Conservation (phyloP, 2,888 invertebrate genomes). For the Lochmaea crataegi region DNA sequence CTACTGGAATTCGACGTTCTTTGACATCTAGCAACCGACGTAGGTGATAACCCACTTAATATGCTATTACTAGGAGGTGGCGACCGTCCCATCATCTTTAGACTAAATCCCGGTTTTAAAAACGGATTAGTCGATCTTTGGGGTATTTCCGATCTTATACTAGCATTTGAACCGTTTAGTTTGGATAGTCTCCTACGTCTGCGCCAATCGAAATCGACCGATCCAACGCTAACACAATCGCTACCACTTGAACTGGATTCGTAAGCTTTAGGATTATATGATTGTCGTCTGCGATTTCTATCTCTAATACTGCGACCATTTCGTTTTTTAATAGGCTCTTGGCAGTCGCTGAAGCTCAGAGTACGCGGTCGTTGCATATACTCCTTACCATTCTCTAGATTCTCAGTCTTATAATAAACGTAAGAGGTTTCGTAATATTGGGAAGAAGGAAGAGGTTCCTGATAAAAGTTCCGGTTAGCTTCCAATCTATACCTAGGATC, state of each 20-base stretch:
- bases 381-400: constrained; percentile 41
- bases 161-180: constrained; percentile 62
- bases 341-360: constrained; percentile 54
- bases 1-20: constrained; percentile 56
- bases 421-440: constrained; percentile 58
- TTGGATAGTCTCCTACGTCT: constrained; percentile 60
- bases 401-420: constrained; percentile 57
- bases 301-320: constrained; percentile 67
- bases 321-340: constrained; percentile 55
- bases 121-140: constrained; percentile 58
- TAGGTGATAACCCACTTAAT: constrained; percentile 69
- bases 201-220: constrained; percentile 64
- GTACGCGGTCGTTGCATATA: constrained; percentile 53
- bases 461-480: constrained; percentile 54
- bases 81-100: constrained; percentile 65
- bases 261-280: constrained; percentile 71
- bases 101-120: constrained; percentile 63
- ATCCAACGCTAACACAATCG: constrained; percentile 65
- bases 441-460: constrained; percentile 43
- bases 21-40: constrained; percentile 63
- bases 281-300: constrained; percentile 68
- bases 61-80: constrained; percentile 70
- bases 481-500: constrained; percentile 51
- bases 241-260: constrained; percentile 68
- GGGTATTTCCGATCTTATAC: constrained; percentile 63